phyloP scores from a whole-genome alignment of 2,888 invertebrate genomes.

The Drosophila multiciliata region DNA sequence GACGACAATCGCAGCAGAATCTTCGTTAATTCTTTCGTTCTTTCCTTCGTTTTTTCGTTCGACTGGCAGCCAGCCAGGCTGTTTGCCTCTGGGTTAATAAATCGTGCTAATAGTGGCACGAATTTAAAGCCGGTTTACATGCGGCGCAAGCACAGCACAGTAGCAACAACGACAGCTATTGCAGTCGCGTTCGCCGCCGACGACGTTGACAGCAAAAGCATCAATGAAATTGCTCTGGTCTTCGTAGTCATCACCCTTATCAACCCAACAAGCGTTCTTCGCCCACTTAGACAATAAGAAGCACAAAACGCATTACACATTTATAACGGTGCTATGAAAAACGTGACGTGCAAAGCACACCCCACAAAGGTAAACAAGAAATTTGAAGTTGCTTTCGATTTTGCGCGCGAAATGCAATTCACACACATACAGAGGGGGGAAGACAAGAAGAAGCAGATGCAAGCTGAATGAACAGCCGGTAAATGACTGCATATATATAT shows the following conservation, averaged over 20 bases:
- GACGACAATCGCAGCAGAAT: slow-evolving; percentile 15
- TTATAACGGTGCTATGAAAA: slow-evolving; percentile 1
- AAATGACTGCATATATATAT: slow-evolving; percentile 22
- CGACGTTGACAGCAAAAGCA: slow-evolving; percentile 47
- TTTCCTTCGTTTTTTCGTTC: slow-evolving; percentile 4
- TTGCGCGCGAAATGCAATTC: slow-evolving; percentile 56
- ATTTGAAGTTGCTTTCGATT: slow-evolving; percentile 16
- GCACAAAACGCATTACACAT: not conserved
- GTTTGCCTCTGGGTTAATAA: slow-evolving; percentile 74
- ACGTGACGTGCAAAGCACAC: slow-evolving; percentile 2
- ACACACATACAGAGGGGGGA: slow-evolving; percentile 1
- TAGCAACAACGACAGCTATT: slow-evolving; percentile 7
- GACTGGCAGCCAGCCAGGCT: slow-evolving; percentile 24
- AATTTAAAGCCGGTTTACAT: slow-evolving; percentile 80
- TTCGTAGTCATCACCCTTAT: not conserved
- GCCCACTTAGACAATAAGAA: slow-evolving; percentile 10
- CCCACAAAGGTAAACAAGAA: slow-evolving; percentile 17
- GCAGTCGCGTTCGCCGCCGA: slow-evolving; percentile 1
- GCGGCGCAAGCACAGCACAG: slow-evolving; percentile 20
- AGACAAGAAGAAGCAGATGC: slow-evolving; percentile 18
- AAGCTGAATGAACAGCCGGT: slow-evolving; percentile 32
- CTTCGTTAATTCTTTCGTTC: slow-evolving; percentile 5
- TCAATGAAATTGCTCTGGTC: slow-evolving; percentile 68
- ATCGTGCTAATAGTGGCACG: slow-evolving; percentile 81
- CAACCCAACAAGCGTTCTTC: not conserved